These are phyloP conservation scores for Diploptera punctata DNA, from an alignment of 2,888 invertebrate genomes.

Conservation along the genomic window DNA sequence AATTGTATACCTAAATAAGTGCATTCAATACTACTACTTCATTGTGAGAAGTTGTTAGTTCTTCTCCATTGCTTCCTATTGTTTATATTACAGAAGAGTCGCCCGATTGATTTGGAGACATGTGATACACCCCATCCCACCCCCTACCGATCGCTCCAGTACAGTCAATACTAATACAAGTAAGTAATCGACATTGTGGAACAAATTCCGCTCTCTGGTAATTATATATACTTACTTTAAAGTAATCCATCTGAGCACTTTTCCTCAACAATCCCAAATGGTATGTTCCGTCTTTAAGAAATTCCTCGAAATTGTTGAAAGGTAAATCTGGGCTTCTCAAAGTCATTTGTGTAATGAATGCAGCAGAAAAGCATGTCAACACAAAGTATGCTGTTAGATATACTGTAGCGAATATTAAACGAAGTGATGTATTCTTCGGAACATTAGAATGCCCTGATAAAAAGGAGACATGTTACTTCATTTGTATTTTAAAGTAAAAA, in stretches of 20 bases:
- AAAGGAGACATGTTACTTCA: not conserved
- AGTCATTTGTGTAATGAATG: not conserved
- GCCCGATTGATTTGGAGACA: no score
- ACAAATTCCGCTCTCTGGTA: no score
- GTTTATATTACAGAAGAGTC: no score
- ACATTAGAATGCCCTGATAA: not conserved
- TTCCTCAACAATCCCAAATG: not conserved
- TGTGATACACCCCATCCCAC: no score
- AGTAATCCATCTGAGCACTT: not conserved
- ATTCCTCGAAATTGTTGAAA: not conserved
- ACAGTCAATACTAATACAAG: no score
- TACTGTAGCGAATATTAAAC: not conserved
- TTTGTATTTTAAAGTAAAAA: no score
- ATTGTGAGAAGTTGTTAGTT: no score
- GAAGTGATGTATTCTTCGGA: not conserved
- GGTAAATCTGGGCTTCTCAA: not conserved
- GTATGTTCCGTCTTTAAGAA: not conserved
- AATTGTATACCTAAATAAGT: no score
- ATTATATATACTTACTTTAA: constrained; percentile 16
- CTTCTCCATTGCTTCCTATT: no score
- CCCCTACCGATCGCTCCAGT: no score
- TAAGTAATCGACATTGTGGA: no score
- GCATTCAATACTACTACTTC: no score
- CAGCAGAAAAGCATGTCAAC: not conserved
- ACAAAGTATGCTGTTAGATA: not conserved